Percentiles rank a stretch among this genome's conserved stretches.
Evolutionary conservation across 2,888 invertebrate species (phyloP).

Genomic region (Dendrolimus pini): DNA sequence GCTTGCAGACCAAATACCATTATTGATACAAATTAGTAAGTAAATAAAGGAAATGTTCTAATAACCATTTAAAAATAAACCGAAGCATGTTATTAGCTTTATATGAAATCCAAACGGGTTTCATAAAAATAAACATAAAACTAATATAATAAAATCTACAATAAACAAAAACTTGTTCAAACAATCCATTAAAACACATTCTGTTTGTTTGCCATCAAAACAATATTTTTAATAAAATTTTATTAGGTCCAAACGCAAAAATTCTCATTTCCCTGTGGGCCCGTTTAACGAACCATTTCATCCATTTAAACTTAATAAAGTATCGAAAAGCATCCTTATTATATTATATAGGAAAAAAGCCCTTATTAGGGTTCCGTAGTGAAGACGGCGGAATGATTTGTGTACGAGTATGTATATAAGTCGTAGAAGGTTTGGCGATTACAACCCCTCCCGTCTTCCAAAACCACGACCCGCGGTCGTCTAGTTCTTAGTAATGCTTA

Average conservation of each 20-base stretch:
- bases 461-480: too few relatives aligned
- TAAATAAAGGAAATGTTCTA: too few relatives aligned
- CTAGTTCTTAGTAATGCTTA: too few relatives aligned
- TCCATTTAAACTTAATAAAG: slow-evolving; percentile 62
- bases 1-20: too few relatives aligned
- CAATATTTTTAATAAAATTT: slow-evolving; percentile 2
- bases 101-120: too few relatives aligned
- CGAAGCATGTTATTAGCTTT: too few relatives aligned
- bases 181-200: not conserved
- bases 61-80: too few relatives aligned
- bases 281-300: slow-evolving; percentile 60
- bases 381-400: not conserved
- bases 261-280: slow-evolving; percentile 27
- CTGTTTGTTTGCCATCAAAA: not conserved
- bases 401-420: too few relatives aligned
- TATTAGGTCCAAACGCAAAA: slow-evolving; percentile 13
- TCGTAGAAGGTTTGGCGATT: too few relatives aligned
- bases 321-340: slow-evolving; percentile 64
- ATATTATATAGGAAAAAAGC: slow-evolving; percentile 37
- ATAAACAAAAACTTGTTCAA: not conserved
- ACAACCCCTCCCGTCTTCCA: too few relatives aligned
- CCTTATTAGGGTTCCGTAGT: slow-evolving; percentile 14
- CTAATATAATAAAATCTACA: not conserved
- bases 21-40: too few relatives aligned
- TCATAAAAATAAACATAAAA: not conserved